Evolutionary conservation across 2,888 invertebrate genomes (phyloP).

Genomic region (Acronicta alni): DNA sequence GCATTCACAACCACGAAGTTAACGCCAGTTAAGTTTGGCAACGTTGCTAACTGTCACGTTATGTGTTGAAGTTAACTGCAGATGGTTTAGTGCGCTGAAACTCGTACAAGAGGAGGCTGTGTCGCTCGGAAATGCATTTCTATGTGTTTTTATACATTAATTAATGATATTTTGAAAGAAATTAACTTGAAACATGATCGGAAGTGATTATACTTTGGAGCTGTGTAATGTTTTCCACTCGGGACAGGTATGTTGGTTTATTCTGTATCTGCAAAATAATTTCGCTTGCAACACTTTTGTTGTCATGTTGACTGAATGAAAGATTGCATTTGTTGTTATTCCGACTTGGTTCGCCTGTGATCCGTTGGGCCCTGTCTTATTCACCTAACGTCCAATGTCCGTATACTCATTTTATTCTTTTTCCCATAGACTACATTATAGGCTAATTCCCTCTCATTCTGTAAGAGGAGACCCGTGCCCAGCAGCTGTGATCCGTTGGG

Average conservation of each 20-base stretch:
- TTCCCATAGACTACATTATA: too few species aligned
- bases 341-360: too few species aligned
- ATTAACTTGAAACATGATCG: conserved; percentile 90
- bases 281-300: conserved; percentile 22
- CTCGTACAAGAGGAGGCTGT: conserved; percentile 62
- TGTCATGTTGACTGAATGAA: conserved; percentile 4
- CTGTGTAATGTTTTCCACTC: conserved; percentile 96
- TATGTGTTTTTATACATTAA: conserved; percentile 56
- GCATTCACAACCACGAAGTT: conserved; percentile 72
- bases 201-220: conserved; percentile 95
- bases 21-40: conserved; percentile 73
- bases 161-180: conserved; percentile 43
- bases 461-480: too few species aligned
- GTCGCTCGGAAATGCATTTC: conserved; percentile 61
- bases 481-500: too few species aligned
- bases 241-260: conserved; percentile 91
- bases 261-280: conserved; percentile 1
- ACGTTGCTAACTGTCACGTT: conserved; percentile 70
- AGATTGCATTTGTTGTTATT: background rate
- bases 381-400: too few species aligned
- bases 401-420: too few species aligned
- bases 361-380: too few species aligned
- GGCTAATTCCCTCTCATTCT: too few species aligned
- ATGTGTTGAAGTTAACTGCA: conserved; percentile 74
- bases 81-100: conserved; percentile 69